Evolutionary conservation across 2,113 vertebrate species (phyloP), one percentile per base, ranked within the genome.

Genomic region (Aptenodytes forsteri): DNA sequence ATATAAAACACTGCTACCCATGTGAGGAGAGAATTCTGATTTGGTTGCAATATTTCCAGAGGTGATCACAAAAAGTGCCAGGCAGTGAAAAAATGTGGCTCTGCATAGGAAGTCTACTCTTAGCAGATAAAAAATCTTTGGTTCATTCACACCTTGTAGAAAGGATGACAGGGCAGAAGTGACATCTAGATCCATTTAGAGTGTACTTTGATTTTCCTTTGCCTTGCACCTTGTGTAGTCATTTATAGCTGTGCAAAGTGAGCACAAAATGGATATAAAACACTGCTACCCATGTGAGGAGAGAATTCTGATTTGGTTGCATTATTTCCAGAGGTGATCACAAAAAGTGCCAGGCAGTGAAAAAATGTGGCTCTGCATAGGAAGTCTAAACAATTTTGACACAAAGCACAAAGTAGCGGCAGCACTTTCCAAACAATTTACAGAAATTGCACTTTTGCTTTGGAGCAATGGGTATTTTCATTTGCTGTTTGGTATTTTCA

Each of bases 101-200:
- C 66, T 73, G n/a, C 49, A 72, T 11, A 89, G 49, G 44, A 69
- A 50, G 32, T 61, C 66, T 93, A 93, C 85, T 97, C 79, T 97
- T 94, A 97, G 85, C 38, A 87, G 83, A 96, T 97, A 94, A 94
- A 95, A 97, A 96, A 90, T 94, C 92, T 91, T 94, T 76, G 52
- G 64, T 95, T 97, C 93, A 97, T 97, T 97, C 94, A 97, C 96
- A 97, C 96, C 93, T 97, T 97, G 95, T 97, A 97, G 72, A 95
- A 88, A 97, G 95, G 91, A 96, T 84, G 94, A 94, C 92, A 96
- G 93, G 93, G 92, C 95, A 97, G 80, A 94, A 96, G 92, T 92
- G 90, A 95, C 95, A 97, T 94, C 91, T 83, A 97, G 88, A 96
- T 94, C 90, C 95, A 96, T 84, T 97, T 96, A 97, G 84, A 84